Conservation (phyloP, 2,113 vertebrate species). For the Heliornis fulica region DNA sequence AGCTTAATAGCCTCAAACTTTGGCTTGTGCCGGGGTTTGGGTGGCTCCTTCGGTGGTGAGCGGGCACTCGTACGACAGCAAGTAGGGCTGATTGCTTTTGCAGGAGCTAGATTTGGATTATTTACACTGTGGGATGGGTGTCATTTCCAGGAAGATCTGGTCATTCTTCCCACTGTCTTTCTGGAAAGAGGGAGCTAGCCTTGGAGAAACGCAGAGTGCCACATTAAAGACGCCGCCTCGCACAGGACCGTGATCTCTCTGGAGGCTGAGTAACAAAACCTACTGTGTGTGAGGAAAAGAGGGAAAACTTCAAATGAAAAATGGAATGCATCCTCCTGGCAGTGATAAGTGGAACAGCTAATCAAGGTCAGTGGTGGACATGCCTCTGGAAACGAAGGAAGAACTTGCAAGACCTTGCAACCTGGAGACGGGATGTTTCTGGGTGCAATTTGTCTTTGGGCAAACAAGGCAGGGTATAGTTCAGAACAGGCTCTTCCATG, state of each 20-base stretch:
- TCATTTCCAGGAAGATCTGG: conserved; percentile 45
- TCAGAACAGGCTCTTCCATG: background rate
- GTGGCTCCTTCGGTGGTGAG: background rate
- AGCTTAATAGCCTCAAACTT: background rate
- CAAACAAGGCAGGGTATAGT: background rate
- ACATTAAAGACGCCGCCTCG: background rate
- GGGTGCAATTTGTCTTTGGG: background rate
- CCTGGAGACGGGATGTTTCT: background rate
- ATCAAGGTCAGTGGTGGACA: background rate
- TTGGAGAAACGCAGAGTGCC: background rate
- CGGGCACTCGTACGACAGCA: background rate
- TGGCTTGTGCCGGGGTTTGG: background rate
- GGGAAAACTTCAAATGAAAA: background rate
- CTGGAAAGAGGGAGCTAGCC: background rate
- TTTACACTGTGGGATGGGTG: background rate
- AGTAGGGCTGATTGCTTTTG: background rate
- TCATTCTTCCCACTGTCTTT: conserved; percentile 14
- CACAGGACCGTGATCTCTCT: background rate
- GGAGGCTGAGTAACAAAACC: background rate
- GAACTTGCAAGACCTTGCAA: background rate
- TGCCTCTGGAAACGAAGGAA: background rate
- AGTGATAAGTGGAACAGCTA: background rate
- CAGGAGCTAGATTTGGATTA: background rate
- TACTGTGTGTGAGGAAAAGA: background rate
- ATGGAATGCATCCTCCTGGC: background rate